phyloP scores from a whole-genome alignment of 2,113 vertebrate genomes.

The Smithornis capensis region DNA sequence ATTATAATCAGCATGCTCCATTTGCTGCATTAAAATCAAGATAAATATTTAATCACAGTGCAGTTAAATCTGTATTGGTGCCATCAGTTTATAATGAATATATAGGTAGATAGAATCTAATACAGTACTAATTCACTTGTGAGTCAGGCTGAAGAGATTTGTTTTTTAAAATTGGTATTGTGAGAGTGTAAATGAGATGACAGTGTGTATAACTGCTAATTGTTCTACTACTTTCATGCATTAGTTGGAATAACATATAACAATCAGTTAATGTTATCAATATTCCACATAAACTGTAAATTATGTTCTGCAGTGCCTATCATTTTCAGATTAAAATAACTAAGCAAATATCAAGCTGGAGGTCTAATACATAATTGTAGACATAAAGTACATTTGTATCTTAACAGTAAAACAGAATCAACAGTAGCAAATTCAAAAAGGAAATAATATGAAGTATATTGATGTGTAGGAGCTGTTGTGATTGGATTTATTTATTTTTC shows the following conservation, averaged over 20 bases:
- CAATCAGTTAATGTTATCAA: not conserved
- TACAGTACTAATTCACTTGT: not conserved
- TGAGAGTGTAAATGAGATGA: not conserved
- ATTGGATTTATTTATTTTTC: not conserved
- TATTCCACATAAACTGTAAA: not conserved
- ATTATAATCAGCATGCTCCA: constrained; percentile 55
- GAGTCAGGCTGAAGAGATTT: not conserved
- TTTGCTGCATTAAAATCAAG: constrained; percentile 62
- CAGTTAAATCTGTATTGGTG: constrained; percentile 48
- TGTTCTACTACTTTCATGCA: not conserved
- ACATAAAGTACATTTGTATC: not conserved
- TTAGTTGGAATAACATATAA: not conserved
- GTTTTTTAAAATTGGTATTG: not conserved
- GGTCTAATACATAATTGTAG: not conserved
- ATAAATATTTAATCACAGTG: constrained; percentile 70
- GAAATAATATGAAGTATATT: not conserved
- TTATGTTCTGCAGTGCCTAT: not conserved
- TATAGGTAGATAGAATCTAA: constrained; percentile 23
- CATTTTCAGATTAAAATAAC: not conserved
- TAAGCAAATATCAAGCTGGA: not conserved
- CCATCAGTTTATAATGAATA: constrained; percentile 53
- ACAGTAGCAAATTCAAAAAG: not conserved
- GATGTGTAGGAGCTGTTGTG: not conserved
- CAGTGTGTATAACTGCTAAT: not conserved
- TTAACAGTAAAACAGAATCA: not conserved